These are phyloP conservation scores for Heliconius hortense DNA, from an alignment of 2,888 invertebrate species.

Conservation along the genomic window DNA sequence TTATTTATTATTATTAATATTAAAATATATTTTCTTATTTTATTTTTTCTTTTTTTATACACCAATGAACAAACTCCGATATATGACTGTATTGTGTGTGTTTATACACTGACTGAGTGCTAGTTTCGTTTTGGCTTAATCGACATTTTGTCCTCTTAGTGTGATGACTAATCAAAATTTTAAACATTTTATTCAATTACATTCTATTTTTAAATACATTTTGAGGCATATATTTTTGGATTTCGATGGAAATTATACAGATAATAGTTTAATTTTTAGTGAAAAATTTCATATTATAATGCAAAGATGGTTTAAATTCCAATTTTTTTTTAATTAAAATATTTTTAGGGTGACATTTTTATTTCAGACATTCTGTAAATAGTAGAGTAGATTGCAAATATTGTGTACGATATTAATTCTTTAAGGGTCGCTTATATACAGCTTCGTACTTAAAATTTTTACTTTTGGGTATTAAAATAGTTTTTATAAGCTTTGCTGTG, in stretches of 20 bases:
- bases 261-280: too few relatives aligned
- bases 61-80: conserved; percentile 54
- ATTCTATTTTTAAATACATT: background rate
- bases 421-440: background rate
- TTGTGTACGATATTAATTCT: background rate
- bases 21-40: background rate
- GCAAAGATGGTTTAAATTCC: too few relatives aligned
- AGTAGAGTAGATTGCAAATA: background rate
- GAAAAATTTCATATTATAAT: too few relatives aligned
- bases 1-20: too few relatives aligned
- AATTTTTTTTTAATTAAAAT: background rate
- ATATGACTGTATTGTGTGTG: conserved; percentile 71
- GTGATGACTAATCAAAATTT: conserved; percentile 21
- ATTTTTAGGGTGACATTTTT: background rate
- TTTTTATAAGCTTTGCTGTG: background rate
- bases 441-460: background rate
- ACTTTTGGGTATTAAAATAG: background rate
- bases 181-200: background rate
- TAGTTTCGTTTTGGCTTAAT: conserved; percentile 26
- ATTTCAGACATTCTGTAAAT: conserved; percentile 8
- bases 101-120: conserved; percentile 54
- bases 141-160: conserved; percentile 27
- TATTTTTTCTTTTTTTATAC: background rate
- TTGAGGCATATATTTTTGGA: background rate
- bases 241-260: too few relatives aligned